These are phyloP conservation scores for Phymorhynchus buccinoides DNA, from an alignment of 1,140 invertebrate species.

Conservation along the genomic window DNA sequence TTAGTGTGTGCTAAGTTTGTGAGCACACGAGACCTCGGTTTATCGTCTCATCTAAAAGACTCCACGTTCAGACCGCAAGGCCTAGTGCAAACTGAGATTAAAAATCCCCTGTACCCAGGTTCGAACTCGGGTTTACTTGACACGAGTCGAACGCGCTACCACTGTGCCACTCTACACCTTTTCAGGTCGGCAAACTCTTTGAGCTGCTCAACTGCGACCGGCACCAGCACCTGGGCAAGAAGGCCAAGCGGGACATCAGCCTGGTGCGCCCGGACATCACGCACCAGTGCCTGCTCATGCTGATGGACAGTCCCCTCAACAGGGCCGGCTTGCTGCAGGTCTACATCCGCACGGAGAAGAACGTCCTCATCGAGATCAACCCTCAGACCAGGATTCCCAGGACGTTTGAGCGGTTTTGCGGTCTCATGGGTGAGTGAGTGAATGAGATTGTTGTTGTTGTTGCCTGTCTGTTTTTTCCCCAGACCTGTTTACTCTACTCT, in stretches of 20 bases:
- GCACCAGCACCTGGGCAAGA: constrained; percentile 87
- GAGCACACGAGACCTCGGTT: too few species aligned
- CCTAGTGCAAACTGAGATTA: too few species aligned
- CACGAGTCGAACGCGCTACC: too few species aligned
- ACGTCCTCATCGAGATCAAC: constrained; percentile 98
- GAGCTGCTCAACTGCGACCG: constrained; percentile 97
- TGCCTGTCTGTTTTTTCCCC: too few species aligned
- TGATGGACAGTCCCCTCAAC: constrained; percentile 96
- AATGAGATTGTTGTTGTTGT: too few species aligned
- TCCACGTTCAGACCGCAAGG: too few species aligned
- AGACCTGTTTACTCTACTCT: too few species aligned
- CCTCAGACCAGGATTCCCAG: constrained; percentile 98
- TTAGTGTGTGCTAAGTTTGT: too few species aligned
- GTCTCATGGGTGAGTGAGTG: constrained; percentile 94
- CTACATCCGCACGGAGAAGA: constrained; percentile 95
- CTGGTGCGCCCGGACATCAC: constrained; percentile 93
- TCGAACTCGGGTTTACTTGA: too few species aligned
- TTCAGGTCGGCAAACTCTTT: constrained; percentile 88
- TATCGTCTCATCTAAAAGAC: too few species aligned
- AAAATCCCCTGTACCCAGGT: too few species aligned
- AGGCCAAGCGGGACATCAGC: constrained; percentile 87
- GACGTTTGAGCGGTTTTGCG: constrained; percentile 98
- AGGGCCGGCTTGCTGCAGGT: constrained; percentile 86
- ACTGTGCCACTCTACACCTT: too few species aligned
- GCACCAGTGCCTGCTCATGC: constrained; percentile 95